Evolutionary conservation across 2,888 invertebrate species (phyloP), one percentile per base, ranked within the genome.

Genomic region (Anorthoa munda): DNA sequence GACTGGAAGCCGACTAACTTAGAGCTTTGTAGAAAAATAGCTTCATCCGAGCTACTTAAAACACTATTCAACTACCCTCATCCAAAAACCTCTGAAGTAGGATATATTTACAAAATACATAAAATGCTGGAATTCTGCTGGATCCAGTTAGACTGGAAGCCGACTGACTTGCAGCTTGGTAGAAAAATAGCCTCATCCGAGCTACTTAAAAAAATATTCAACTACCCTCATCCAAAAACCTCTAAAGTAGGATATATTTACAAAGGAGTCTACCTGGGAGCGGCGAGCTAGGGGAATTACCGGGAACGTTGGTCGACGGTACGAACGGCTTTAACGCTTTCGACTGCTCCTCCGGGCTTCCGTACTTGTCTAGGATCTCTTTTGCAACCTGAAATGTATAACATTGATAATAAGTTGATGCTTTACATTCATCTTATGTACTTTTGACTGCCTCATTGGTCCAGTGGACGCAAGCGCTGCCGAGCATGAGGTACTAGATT

Each of bases 281-380:
- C 46, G 94, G 90, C 74, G 93, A 86, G 86, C 86, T 90, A 86
- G 90, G 87, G 58, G 84, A 26, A 86, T 94, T 95, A 94, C 93
- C 94, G 68, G 95, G 94, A 55, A 94, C 93, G 65, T 93, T 93
- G 58, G 78, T 73, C 0, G 93, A 82, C 2, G 95, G 95, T 39
- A 92, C 86, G 85, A 94, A 94, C 0, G 96, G 95, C 70, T 93
- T 95, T 74, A 94, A 72, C 15, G 93, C 92, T 83, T 93, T 95
- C 9, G 92, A 91, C 18, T 92, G 93, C 15, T 93, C 94, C 0
- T 95, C 95, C 0, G 94, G 94, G 13, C 90, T 90, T 51, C 96
- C 99, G 95, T 98, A 99, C 92, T 98, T 98, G 93, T 99, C 98
- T 73, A 99, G 95, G 85, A 99, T 98, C 92, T 98, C 98, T 93